These are phyloP conservation scores for Spheniscus humboldti DNA, from an alignment of 2,797 vertebrate genomes.

Conservation along the genomic window DNA sequence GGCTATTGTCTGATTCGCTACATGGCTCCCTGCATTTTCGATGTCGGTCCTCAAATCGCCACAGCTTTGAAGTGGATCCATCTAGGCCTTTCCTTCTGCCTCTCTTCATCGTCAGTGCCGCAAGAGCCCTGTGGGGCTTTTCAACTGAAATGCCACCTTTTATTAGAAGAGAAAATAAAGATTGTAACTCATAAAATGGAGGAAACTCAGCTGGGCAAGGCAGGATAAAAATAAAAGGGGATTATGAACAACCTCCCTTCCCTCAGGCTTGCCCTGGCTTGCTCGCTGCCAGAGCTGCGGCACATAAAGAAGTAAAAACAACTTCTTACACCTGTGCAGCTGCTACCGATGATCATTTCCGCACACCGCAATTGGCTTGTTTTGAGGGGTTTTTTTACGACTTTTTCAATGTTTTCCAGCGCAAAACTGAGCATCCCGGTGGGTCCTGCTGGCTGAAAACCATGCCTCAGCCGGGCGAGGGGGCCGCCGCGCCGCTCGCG, in stretches of 20 bases:
- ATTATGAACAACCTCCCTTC: neutral
- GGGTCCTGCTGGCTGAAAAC: fast-evolving
- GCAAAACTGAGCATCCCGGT: neutral
- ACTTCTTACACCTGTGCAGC: neutral
- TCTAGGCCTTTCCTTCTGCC: neutral
- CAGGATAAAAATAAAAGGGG: neutral
- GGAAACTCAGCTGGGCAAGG: neutral
- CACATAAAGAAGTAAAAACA: neutral
- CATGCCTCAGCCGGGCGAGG: no score
- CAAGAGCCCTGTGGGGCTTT: neutral
- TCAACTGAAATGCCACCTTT: neutral
- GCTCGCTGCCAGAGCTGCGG: neutral
- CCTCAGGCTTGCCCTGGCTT: neutral
- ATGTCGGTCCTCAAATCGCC: fast-evolving
- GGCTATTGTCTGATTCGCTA: fast-evolving
- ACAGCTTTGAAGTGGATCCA: neutral
- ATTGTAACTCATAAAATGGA: neutral
- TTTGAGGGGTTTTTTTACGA: neutral
- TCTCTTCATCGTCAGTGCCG: neutral
- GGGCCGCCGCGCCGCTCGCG: neutral
- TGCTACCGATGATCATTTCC: neutral
- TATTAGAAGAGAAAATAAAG: neutral
- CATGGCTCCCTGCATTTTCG: neutral
- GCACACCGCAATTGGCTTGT: fast-evolving
- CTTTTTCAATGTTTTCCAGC: neutral